Evolutionary conservation across 1,140 invertebrate genomes (phyloP), one percentile per base, ranked within the genome.

Genomic region (Drosophila teissieri): DNA sequence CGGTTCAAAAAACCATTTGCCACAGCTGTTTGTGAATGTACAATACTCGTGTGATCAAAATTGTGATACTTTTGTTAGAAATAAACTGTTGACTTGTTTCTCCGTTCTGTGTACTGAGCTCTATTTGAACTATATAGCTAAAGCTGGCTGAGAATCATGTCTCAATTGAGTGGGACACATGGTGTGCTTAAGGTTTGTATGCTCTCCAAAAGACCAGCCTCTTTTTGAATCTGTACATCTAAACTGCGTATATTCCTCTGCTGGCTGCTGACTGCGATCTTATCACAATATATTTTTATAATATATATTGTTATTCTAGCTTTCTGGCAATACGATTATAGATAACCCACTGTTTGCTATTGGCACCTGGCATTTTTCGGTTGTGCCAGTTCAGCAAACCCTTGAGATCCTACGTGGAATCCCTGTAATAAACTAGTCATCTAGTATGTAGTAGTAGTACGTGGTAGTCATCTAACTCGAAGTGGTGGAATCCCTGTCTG

Each of bases 11-110:
- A 69, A 86, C 69, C 78, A 85, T 74, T 85, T 75, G 81, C 4
- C 82, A 67, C 82, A 85, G 82, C 81, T 85, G 81, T 73, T 85
- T 76, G 73, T 81, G 73, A 40, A 27, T 39, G n/a, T 45, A 44
- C 11, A 24, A 34, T 12, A 45, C 24, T 24, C 24, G 24, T 24
- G 4, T 45, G 19, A 15, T n/a, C 55, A 61, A 55, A 57, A 55
- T 56, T 70, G 55, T 78, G 56, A 78, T 81, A 78, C 53, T 60
- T 19, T 19, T 19, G 19, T 19, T 70, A 31, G 61, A 44, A 58
- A 63, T 60, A 80, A 58, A 63, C 52, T 60, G 65, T 70, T 79
- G 61, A 79, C 31, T 53, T 67, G 51, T 54, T 70, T 78, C 40
- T 58, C 14, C 44, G 58, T 40, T 75, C 40, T 44, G 36, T 73